Conservation (phyloP, 2,888 invertebrate species). For the Cosmorhoe ocellata region DNA sequence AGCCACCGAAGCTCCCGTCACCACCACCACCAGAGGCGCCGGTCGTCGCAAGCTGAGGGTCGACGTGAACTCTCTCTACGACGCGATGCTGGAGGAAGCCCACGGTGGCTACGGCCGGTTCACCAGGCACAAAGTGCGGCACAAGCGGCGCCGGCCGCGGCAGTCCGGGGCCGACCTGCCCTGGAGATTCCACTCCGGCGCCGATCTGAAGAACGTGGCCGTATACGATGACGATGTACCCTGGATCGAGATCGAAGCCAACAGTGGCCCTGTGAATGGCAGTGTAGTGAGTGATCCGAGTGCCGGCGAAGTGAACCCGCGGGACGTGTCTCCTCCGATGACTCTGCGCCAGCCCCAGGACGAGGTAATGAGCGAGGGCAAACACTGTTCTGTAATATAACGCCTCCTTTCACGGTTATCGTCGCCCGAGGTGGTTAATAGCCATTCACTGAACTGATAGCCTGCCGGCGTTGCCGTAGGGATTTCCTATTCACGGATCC, state of each 20-base stretch:
- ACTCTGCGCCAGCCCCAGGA: conserved; percentile 68
- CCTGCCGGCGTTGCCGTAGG: conserved; percentile 62
- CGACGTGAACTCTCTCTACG: conserved; percentile 65
- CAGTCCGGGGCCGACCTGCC: conserved; percentile 66
- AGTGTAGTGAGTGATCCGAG: conserved; percentile 77
- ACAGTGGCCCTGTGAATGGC: conserved; percentile 51
- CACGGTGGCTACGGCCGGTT: conserved; percentile 63
- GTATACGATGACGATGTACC: conserved; percentile 80
- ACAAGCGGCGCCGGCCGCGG: conserved; percentile 74
- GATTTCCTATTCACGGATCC: conserved; percentile 64
- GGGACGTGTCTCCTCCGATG: conserved; percentile 72
- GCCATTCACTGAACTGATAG: conserved; percentile 71
- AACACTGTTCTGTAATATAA: conserved; percentile 60
- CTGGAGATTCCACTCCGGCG: conserved; percentile 81
- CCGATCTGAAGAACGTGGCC: conserved; percentile 75
- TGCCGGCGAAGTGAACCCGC: conserved; percentile 60
- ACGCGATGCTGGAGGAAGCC: conserved; percentile 72
- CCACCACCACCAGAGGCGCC: conserved; percentile 37
- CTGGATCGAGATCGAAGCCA: conserved; percentile 74
- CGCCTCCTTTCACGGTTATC: conserved; percentile 70
- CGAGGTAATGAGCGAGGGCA: conserved; percentile 70
- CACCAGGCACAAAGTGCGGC: conserved; percentile 72
- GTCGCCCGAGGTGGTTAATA: conserved; percentile 77
- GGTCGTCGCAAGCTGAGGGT: conserved; percentile 64
- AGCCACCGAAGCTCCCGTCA: conserved; percentile 43